phyloP scores from a whole-genome alignment of 2,888 invertebrate species.

The Netelia fuscicornis region DNA sequence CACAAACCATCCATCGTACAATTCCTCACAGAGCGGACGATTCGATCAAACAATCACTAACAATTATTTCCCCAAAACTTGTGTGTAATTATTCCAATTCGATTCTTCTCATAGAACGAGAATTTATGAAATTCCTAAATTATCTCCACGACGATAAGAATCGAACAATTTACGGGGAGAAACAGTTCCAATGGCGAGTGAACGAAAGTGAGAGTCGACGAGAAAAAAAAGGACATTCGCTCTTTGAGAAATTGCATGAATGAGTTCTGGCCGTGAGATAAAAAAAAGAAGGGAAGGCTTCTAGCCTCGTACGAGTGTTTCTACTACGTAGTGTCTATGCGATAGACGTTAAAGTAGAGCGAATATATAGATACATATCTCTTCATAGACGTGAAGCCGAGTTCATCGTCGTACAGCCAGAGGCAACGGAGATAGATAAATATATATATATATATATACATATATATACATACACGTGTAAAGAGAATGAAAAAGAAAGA shows the following conservation, averaged over 20 bases:
- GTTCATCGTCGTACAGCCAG: not conserved
- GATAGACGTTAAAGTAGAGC: not conserved
- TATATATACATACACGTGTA: not conserved
- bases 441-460: not conserved
- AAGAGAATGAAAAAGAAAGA: not conserved
- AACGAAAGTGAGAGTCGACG: constrained; percentile 2
- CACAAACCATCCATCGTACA: constrained; percentile 5
- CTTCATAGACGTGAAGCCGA: not conserved
- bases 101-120: not conserved
- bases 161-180: not conserved
- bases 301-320: not conserved
- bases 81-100: not conserved
- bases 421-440: not conserved
- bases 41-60: not conserved
- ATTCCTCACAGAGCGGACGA: constrained; percentile 12
- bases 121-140: not conserved
- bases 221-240: constrained; percentile 5
- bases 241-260: constrained; percentile 50
- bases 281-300: not conserved
- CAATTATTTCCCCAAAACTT: not conserved
- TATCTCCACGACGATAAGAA: not conserved
- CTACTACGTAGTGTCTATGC: not conserved
- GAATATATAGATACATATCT: not conserved
- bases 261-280: constrained; percentile 15
- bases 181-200: not conserved